phyloP scores from a whole-genome alignment of 23 tunicate species.

The Botrylloides violaceus region DNA sequence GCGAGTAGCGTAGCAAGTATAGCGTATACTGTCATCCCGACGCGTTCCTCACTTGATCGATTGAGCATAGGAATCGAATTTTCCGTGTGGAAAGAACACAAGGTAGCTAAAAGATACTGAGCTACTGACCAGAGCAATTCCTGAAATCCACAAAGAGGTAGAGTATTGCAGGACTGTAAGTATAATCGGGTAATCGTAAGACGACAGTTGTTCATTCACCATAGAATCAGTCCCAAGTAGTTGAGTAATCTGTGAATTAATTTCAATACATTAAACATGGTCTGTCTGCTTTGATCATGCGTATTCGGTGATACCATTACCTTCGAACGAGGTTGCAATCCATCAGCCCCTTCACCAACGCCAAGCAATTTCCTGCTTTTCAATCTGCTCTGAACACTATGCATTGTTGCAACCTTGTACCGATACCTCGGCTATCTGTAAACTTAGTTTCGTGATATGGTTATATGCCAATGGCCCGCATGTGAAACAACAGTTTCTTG shows the following conservation, averaged over 20 bases:
- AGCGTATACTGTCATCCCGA: too few relatives aligned
- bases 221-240: constrained; percentile 51
- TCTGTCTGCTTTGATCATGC: too few relatives aligned
- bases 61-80: too few relatives aligned
- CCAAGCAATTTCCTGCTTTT: constrained; percentile 77
- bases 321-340: constrained; percentile 76
- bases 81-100: too few relatives aligned
- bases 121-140: constrained; percentile 49
- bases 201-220: constrained; percentile 27
- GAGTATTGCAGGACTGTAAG: constrained; percentile 48
- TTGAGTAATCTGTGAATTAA: constrained; percentile 61
- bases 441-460: too few relatives aligned
- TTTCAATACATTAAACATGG: background rate
- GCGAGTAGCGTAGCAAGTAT: too few relatives aligned
- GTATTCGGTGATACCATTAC: constrained; percentile 22
- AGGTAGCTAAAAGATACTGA: background rate
- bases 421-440: too few relatives aligned
- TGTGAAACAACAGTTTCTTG: too few relatives aligned
- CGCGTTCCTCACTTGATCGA: too few relatives aligned
- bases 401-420: constrained; percentile 19
- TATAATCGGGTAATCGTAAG: constrained; percentile 53
- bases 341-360: constrained; percentile 85
- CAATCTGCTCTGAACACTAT: constrained; percentile 61
- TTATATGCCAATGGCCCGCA: too few relatives aligned
- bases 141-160: constrained; percentile 36